These are phyloP conservation scores for Gymnopithys bicolor DNA, from an alignment of 2,797 vertebrate species.

Conservation along the genomic window DNA sequence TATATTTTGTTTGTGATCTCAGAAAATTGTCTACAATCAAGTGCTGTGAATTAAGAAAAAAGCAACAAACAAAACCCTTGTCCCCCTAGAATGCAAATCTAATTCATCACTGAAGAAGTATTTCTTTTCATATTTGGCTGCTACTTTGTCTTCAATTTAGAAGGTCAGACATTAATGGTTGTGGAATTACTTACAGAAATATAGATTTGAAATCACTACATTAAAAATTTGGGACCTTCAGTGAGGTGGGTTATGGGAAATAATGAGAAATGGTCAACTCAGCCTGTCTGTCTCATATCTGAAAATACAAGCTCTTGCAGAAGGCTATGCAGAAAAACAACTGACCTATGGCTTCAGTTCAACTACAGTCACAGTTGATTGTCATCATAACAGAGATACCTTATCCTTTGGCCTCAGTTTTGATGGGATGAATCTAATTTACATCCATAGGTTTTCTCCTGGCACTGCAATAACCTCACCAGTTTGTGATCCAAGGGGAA, in stretches of 20 bases:
- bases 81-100: not conserved
- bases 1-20: not conserved
- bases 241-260: not conserved
- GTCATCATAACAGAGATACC: not conserved
- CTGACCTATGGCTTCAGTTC: not conserved
- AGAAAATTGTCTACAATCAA: not conserved
- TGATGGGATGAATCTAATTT: not conserved
- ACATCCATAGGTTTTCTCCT: not conserved
- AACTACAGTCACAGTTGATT: not conserved
- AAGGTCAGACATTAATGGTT: not conserved
- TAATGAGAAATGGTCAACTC: not conserved
- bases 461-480: not conserved
- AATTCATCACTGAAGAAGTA: not conserved
- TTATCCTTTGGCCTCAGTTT: not conserved
- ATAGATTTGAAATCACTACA: not conserved
- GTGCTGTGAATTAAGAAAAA: not conserved
- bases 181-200: not conserved
- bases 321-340: not conserved
- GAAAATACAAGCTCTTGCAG: not conserved
- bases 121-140: not conserved
- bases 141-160: not conserved
- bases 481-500: not conserved
- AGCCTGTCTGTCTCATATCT: not conserved
- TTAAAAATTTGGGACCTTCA: not conserved
- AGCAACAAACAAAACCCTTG: rapidly evolving